Evolutionary conservation across 53 echinoderm and acorn worm genomes (phyloP), one percentile per base, ranked within the genome.

Genomic region (Holothuria leucospilota): DNA sequence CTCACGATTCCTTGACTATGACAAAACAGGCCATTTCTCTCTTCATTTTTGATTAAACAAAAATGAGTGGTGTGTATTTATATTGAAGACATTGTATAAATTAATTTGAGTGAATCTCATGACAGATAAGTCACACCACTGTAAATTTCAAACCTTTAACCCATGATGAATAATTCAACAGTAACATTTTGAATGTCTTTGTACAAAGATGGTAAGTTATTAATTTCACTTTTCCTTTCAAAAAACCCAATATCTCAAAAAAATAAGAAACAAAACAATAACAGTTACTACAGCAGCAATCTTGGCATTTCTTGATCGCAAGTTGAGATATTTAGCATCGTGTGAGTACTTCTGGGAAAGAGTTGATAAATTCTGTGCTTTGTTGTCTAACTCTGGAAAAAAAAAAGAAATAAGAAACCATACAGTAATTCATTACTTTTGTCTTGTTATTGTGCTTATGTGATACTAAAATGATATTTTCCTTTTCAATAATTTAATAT

Each of bases 271-370:
- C 30, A 92, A 78, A 26, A 92, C 90, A 20, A 94, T 59, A 38
- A 94, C 68, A 30, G 87, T 92, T 59, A 92, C 69, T 16, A 92
- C 88, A 20, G 98, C 98, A 60, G 95, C 98, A 59, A 98, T 98
- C 84, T 98, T 98, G 88, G 98, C 98, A 82, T 98, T 95, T 61
- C 95, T 90, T 73, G 98, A 98, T 64, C 98, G 70, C 29, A 92
- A 90, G 87, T 98, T 98, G 26, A 98, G 93, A 68, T 91, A 90
- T 70, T 95, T 98, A 69, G 98, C 98, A 58, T 98, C 95, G 88
- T 93, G 90, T 74, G 88, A 90, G 92, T 98, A 98, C 53, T 98
- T 91, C 88, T 98, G 88, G 86, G 98, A 98, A 27, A 95, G 79
- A 16, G 90, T 89, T 23, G 93, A 93, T 23, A 98, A 86, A 73